Evolutionary conservation across 2,113 vertebrate species (phyloP), one percentile per base, ranked within the genome.

Genomic region (Chrysemys picta): DNA sequence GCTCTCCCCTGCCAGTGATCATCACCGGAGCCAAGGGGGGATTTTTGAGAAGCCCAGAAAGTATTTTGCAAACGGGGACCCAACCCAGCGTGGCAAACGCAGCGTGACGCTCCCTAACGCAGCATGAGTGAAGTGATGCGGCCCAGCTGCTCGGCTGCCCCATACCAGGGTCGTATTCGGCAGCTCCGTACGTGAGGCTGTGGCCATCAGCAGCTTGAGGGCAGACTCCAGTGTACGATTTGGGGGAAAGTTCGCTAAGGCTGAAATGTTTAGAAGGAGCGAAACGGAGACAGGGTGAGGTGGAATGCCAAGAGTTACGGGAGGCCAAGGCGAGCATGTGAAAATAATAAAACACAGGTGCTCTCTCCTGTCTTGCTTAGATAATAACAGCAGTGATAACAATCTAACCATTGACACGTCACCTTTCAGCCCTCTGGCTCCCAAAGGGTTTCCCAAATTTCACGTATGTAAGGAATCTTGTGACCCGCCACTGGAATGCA

Each of bases 1-100:
- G 38, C n/a, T 42, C 72, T 75, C 10, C 72, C 57, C 81, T 96
- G 90, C 93, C 90, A 95, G 7, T 22, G 87, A 85, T 16, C 65
- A 85, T 16, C 65, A 42, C 85, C 57, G 38, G 83, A 96, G 93
- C 88, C 87, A 96, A 82, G 96, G 86, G 52, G 85, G 91, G 86
- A 95, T 95, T 97, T 89, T 93, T 97, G 95, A 94, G 97, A 97
- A 97, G 90, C 54, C 54, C 92, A 95, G 88, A 95, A 97, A 93
- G 78, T 94, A 97, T 97, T 95, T 94, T 97, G 96, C 88, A 96
- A 97, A 88, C 88, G 80, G 81, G 0, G 92, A 96, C 72, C 85
- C 95, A 90, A 94, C 89, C 62, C 93, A 96, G 95, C 87, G 45
- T 97, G 91, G 93, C 92, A 97, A 98, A 98, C 92, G 76, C 93